A percentile compares a stretch with the other conserved stretches of the same genome.
Conservation (phyloP, 2,888 invertebrate species). For the Flabesymbios commensalis region DNA sequence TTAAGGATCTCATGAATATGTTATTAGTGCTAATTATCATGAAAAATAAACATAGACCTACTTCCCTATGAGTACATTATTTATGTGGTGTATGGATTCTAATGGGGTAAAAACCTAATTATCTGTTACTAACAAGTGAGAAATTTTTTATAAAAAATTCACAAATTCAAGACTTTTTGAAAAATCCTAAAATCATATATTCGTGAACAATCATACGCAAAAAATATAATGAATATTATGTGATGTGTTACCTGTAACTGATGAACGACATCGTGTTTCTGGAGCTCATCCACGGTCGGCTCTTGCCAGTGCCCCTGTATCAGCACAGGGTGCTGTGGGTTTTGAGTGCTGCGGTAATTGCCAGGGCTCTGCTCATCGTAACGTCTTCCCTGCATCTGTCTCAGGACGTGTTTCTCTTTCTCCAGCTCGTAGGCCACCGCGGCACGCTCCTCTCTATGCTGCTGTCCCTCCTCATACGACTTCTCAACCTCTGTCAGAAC, state of each 20-base stretch:
- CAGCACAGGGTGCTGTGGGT: conserved; percentile 53
- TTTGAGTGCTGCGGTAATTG: conserved; percentile 50
- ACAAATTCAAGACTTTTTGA: too few species aligned
- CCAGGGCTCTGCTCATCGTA: conserved; percentile 53
- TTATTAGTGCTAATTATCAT: too few species aligned
- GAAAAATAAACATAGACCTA: too few species aligned
- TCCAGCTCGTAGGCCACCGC: conserved; percentile 58
- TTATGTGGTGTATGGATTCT: too few species aligned
- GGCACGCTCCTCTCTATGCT: conserved; percentile 52
- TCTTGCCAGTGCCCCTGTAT: conserved; percentile 60
- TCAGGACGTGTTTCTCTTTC: conserved; percentile 57
- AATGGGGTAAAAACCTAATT: too few species aligned
- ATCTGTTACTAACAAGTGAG: too few species aligned
- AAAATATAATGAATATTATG: not conserved
- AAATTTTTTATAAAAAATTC: too few species aligned
- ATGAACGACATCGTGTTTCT: conserved; percentile 56
- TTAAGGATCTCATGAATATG: too few species aligned
- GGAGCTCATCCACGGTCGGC: conserved; percentile 51
- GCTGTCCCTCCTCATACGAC: conserved; percentile 46
- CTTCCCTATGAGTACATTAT: too few species aligned
- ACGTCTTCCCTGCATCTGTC: conserved; percentile 53
- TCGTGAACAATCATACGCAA: too few species aligned
- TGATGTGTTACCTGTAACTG: conserved; percentile 49
- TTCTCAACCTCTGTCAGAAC: conserved; percentile 48
- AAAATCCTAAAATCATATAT: too few species aligned